phyloP scores from a whole-genome alignment of 2,113 vertebrate species.

The Tachycineta bicolor region DNA sequence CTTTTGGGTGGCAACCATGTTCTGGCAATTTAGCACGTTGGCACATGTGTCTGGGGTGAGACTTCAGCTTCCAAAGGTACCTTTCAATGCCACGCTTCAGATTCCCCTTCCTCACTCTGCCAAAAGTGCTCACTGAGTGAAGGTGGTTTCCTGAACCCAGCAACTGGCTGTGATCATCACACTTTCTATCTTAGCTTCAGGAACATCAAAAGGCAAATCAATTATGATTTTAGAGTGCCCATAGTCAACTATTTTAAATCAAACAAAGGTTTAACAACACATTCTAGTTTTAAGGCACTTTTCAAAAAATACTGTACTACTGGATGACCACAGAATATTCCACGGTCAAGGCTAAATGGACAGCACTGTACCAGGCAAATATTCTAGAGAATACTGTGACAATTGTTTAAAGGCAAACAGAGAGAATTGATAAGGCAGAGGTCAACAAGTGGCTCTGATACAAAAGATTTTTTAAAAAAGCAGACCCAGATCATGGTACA shows the following conservation, averaged over 20 bases:
- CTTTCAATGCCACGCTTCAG: not conserved
- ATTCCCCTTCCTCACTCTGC: not conserved
- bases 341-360: not conserved
- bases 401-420: constrained; percentile 15
- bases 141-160: not conserved
- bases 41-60: not conserved
- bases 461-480: not conserved
- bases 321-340: not conserved
- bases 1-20: not conserved
- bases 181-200: not conserved
- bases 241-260: not conserved
- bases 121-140: not conserved
- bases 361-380: not conserved
- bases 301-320: not conserved
- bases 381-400: not conserved
- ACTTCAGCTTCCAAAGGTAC: not conserved
- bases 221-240: not conserved
- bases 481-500: not conserved
- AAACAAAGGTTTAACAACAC: not conserved
- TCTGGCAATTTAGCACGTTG: not conserved
- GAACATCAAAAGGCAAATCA: not conserved
- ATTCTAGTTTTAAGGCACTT: not conserved
- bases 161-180: not conserved
- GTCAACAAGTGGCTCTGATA: not conserved
- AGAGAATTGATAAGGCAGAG: not conserved